Percentiles rank a stretch among this genome's conserved stretches.
These are phyloP conservation scores for Kuschelorhynchus macadamiae DNA, from an alignment of 2,888 invertebrate species.

Conservation along the genomic window DNA sequence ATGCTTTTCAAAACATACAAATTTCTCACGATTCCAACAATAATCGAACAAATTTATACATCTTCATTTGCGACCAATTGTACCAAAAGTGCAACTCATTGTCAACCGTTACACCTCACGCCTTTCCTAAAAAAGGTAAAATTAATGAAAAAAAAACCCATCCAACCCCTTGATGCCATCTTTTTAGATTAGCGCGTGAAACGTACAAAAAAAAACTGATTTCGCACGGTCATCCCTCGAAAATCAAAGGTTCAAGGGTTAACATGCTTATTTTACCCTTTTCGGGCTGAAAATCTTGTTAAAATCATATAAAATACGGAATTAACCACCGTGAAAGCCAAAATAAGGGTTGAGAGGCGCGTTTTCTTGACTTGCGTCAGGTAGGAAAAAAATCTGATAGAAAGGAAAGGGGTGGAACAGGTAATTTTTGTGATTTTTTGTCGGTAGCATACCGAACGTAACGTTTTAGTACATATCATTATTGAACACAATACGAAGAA, in stretches of 20 bases:
- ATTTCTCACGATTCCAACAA: no score
- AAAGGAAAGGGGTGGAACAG: slow-evolving; percentile 44
- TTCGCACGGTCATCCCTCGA: slow-evolving; percentile 62
- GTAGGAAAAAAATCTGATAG: slow-evolving; percentile 30
- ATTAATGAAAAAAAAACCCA: slow-evolving; percentile 30
- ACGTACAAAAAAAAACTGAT: slow-evolving; percentile 57
- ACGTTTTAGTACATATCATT: slow-evolving; percentile 48
- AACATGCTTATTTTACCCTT: slow-evolving; percentile 58
- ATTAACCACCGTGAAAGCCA: slow-evolving; percentile 64
- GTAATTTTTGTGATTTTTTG: slow-evolving; percentile 32
- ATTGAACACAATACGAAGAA: slow-evolving; percentile 28
- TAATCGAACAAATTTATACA: no score
- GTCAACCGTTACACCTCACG: slow-evolving; percentile 1
- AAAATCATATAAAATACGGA: slow-evolving; percentile 62
- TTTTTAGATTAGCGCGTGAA: slow-evolving; percentile 38
- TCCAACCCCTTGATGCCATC: slow-evolving; percentile 37
- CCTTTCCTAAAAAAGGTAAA: slow-evolving; percentile 19
- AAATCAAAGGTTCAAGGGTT: slow-evolving; percentile 55
- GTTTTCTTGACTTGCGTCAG: slow-evolving; percentile 41
- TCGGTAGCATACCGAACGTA: slow-evolving; percentile 34
- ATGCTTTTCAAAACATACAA: no score
- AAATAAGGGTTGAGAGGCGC: slow-evolving; percentile 57
- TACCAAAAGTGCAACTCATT: no score
- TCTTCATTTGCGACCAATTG: no score
- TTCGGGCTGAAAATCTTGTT: slow-evolving; percentile 60